Percentiles rank a stretch among this genome's conserved stretches.
phyloP scores from a whole-genome alignment of 1,140 invertebrate species.

The Carposina sasakii region DNA sequence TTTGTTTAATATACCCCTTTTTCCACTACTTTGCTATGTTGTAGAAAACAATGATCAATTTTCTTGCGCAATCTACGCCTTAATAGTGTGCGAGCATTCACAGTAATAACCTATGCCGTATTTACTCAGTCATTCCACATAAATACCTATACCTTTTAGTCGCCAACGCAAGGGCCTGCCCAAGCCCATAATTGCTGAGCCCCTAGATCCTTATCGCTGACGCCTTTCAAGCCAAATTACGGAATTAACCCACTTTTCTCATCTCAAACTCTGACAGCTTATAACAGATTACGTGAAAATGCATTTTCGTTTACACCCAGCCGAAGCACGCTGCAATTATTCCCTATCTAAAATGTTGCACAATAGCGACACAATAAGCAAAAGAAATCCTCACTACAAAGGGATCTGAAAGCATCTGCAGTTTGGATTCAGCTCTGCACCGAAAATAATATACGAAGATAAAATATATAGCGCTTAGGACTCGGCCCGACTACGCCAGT shows the following conservation, averaged over 20 bases:
- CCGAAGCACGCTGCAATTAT: conserved; percentile 12
- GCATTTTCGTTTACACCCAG: neutral
- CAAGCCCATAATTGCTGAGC: conserved; percentile 51
- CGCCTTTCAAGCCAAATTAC: conserved; percentile 49
- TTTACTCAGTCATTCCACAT: conserved; percentile 50
- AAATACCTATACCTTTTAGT: conserved; percentile 53
- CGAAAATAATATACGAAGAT: conserved; percentile 62
- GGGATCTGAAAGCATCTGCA: conserved; percentile 63
- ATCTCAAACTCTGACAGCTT: conserved; percentile 7
- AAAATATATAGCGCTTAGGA: conserved; percentile 30
- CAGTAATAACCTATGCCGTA: conserved; percentile 21
- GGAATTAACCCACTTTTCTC: conserved; percentile 32
- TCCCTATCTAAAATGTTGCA: conserved; percentile 35
- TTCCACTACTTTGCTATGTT: too few species aligned
- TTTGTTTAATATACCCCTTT: too few species aligned
- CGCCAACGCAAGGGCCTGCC: conserved; percentile 42
- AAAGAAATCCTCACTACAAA: conserved; percentile 58
- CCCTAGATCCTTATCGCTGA: conserved; percentile 51
- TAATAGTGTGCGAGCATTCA: too few species aligned
- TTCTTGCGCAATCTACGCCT: too few species aligned
- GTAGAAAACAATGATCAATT: too few species aligned
- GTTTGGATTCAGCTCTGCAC: conserved; percentile 53
- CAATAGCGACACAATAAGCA: conserved; percentile 50
- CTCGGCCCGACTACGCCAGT: conserved; percentile 40
- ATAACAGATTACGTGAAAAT: neutral